These are phyloP conservation scores for Bradypus variegatus DNA, from an alignment of 2,797 vertebrate genomes.

Conservation along the genomic window DNA sequence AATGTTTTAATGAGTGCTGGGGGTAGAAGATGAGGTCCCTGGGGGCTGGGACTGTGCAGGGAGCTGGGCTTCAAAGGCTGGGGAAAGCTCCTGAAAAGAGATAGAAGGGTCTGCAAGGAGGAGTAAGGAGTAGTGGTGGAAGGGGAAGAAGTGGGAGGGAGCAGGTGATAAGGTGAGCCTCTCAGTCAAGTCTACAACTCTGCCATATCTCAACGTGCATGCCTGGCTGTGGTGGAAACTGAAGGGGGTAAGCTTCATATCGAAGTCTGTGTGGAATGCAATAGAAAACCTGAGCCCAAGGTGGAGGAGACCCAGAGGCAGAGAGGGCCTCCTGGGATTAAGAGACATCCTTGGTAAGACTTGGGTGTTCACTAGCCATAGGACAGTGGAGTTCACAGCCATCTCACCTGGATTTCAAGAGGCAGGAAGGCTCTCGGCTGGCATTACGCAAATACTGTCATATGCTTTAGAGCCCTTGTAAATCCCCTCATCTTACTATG, in stretches of 20 bases:
- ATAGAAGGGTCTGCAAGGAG: neutral
- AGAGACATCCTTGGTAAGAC: neutral
- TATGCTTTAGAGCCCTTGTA: neutral
- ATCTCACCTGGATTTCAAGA: neutral
- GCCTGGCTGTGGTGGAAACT: neutral
- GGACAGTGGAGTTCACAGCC: neutral
- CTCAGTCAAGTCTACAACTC: neutral
- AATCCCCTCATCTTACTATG: neutral
- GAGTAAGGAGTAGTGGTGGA: neutral
- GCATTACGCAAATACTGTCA: too few relatives aligned
- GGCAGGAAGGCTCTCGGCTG: neutral
- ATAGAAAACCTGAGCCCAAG: neutral
- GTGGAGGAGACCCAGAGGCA: neutral
- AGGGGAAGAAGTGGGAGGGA: neutral
- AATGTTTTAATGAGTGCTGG: neutral
- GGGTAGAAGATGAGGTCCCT: neutral
- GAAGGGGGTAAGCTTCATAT: neutral
- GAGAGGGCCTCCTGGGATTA: neutral
- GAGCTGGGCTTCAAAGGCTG: neutral
- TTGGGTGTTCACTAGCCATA: neutral
- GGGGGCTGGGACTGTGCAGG: neutral
- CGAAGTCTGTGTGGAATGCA: neutral
- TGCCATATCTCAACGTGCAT: neutral
- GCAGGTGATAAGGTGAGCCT: neutral
- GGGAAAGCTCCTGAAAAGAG: neutral